Conservation (phyloP, 2,888 invertebrate species). For the Zhuqinia jingwanae region DNA sequence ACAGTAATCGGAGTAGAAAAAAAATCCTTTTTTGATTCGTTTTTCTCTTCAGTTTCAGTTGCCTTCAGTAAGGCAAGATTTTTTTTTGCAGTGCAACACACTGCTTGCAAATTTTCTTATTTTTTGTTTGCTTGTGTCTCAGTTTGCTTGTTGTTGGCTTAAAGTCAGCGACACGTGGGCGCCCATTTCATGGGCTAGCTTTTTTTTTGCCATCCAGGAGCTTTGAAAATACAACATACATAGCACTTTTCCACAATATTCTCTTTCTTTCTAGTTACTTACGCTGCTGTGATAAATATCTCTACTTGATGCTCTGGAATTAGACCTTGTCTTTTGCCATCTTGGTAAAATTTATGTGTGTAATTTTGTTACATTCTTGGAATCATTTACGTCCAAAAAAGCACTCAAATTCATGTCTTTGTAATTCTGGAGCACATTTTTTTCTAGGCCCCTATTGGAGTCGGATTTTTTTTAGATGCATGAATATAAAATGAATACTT, state of each 20-base stretch:
- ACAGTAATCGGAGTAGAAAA: too few species aligned
- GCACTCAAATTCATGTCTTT: constrained; percentile 31
- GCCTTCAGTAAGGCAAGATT: too few species aligned
- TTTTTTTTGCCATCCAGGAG: too few species aligned
- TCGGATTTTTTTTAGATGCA: background rate
- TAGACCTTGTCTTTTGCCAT: constrained; percentile 38
- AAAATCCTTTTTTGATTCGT: too few species aligned
- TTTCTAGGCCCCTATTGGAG: background rate
- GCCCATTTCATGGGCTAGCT: constrained; percentile 4
- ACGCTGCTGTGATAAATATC: constrained; percentile 27
- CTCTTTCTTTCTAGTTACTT: background rate
- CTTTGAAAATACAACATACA: too few species aligned
- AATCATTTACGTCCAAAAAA: constrained; percentile 51
- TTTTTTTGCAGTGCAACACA: too few species aligned
- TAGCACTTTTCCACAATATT: background rate
- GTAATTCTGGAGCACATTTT: constrained; percentile 16
- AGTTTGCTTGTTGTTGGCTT: constrained; percentile 9
- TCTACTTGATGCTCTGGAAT: constrained; percentile 26
- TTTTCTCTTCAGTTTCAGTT: too few species aligned
- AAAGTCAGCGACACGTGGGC: constrained; percentile 54
- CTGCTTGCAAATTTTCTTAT: too few species aligned
- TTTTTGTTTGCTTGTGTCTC: background rate
- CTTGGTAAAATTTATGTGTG: constrained; percentile 46
- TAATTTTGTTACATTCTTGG: constrained; percentile 45
- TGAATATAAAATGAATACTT: background rate